Conservation (phyloP, 2,797 vertebrate species). For the Poeciliopsis gracilis region DNA sequence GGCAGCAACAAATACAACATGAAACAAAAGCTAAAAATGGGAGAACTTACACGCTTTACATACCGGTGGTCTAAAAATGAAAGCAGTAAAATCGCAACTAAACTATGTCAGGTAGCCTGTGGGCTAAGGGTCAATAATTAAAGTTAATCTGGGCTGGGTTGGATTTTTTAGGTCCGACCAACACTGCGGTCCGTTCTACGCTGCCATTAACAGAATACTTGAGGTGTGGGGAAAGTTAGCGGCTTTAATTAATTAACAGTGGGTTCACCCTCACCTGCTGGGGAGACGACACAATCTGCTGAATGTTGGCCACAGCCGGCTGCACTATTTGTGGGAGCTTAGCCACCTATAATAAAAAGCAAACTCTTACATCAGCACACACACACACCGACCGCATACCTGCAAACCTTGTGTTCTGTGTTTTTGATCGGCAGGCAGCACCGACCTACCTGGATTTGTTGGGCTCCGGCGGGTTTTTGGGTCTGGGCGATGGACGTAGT, state of each 20-base stretch:
- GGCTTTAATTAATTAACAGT: neutral
- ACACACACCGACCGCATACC: neutral
- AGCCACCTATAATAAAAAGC: slow-evolving; percentile 82
- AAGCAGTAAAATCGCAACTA: too few species aligned
- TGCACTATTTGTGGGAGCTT: slow-evolving; percentile 94
- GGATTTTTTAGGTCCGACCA: too few species aligned
- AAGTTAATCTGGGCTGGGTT: too few species aligned
- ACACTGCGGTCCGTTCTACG: too few species aligned
- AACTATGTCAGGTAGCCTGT: too few species aligned
- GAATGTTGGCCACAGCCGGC: slow-evolving; percentile 88
- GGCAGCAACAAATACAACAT: too few species aligned
- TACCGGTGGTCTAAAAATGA: too few species aligned
- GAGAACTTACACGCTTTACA: too few species aligned
- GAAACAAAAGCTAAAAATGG: too few species aligned
- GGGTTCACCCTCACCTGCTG: slow-evolving; percentile 80
- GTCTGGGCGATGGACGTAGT: slow-evolving; percentile 84
- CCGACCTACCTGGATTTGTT: slow-evolving; percentile 85
- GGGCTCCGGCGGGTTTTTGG: slow-evolving; percentile 84
- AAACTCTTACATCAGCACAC: slow-evolving; percentile 35
- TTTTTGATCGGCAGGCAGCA: neutral
- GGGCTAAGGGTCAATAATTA: too few species aligned
- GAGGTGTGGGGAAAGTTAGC: neutral
- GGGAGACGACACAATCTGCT: slow-evolving; percentile 91
- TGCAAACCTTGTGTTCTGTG: neutral
- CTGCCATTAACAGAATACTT: neutral